phyloP scores from a whole-genome alignment of 2,113 vertebrate species.

The Corythoichthys intestinalis region DNA sequence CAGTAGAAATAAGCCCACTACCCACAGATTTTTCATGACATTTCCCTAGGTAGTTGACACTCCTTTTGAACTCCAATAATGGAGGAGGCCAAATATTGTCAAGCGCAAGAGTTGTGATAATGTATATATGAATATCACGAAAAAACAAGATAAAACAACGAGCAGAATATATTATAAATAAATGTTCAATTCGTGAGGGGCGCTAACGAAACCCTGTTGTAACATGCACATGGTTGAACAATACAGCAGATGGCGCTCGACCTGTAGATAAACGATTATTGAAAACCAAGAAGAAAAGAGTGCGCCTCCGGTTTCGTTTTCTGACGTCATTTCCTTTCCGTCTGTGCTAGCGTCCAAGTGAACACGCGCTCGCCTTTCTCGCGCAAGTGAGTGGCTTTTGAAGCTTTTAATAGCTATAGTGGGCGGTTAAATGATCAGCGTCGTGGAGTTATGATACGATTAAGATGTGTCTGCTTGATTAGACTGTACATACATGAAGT shows the following conservation, averaged over 20 bases:
- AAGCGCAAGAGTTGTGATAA: too few species aligned
- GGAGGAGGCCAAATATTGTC: too few species aligned
- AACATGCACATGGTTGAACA: neutral
- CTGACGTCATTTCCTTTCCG: slow-evolving; percentile 67
- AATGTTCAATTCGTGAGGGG: too few species aligned
- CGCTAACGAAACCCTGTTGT: too few species aligned
- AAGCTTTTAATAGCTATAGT: neutral
- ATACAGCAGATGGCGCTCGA: neutral
- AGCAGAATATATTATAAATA: too few species aligned
- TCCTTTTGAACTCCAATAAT: neutral
- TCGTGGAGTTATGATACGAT: neutral
- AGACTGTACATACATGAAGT: fast-evolving
- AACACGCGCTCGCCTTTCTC: slow-evolving; percentile 56
- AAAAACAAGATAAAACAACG: too few species aligned
- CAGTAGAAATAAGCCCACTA: too few species aligned
- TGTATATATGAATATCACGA: too few species aligned
- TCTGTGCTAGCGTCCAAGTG: slow-evolving; percentile 44
- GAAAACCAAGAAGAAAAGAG: slow-evolving; percentile 31
- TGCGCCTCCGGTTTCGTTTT: slow-evolving; percentile 25
- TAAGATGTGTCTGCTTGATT: fast-evolving
- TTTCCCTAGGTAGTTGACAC: neutral
- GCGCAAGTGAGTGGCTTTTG: slow-evolving; percentile 65
- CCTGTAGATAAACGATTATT: neutral
- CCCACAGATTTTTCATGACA: neutral
- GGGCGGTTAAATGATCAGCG: fast-evolving